Evolutionary conservation across 2,888 invertebrate genomes (phyloP), one percentile per base, ranked within the genome.

Genomic region (Conistra vaccinii): DNA sequence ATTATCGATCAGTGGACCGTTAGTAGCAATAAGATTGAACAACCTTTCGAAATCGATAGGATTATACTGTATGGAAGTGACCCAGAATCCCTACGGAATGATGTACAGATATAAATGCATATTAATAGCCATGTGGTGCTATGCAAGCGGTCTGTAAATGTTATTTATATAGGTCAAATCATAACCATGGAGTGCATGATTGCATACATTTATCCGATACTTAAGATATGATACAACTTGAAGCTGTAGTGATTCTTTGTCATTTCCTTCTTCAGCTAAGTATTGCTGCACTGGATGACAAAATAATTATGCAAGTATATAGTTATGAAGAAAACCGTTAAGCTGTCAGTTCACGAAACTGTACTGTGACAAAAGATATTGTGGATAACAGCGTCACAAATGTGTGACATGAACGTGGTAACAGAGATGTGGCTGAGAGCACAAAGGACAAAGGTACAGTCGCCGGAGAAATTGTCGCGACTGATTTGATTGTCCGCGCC

Each of bases 401-500:
- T 89, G 85, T 84, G 82, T 81, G 78, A 70, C 77, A 70, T 72
- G 79, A 81, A 80, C 74, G 65, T 74, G 78, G 76, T 73, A 78
- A 84, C 84, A 81, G 73, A 77, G 71, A 58, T 74, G 68, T 69
- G 66, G 70, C 68, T 72, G 55, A 26, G 68, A 63, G 74, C 80
- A 88, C 89, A 90, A 89, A 90, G 91, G 88, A 90, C 90, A 89
- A 91, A 90, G 89, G 86, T 85, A 86, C 76, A 81, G 87, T 82
- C 87, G 84, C 76, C 74, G 86, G 90, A 91, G 93, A 93, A 93
- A 93, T 92, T 92, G 94, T 93, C 93, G 91, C 91, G 90, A 89
- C 91, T 92, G 93, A 95, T 94, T 93, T 92, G 92, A 95, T 94
- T 94, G 95, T 94, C 90, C 89, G 89, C 87, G 87, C 89, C 90